phyloP scores from a whole-genome alignment of 2,113 vertebrate species.

The Microtus montanus region DNA sequence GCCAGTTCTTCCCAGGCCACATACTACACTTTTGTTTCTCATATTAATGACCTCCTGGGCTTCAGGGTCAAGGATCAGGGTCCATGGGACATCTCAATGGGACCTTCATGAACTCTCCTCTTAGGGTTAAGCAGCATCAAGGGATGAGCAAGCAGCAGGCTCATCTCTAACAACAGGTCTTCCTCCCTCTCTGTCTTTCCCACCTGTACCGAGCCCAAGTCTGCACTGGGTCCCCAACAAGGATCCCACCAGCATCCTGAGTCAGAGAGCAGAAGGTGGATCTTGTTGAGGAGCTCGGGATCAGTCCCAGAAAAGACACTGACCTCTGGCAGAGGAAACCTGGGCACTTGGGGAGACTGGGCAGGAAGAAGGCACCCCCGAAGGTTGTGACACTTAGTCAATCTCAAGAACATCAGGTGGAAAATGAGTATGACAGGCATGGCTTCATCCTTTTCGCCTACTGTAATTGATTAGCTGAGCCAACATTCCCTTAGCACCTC shows the following conservation, averaged over 20 bases:
- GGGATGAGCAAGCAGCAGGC: background rate
- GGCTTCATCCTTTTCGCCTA: conserved; percentile 43
- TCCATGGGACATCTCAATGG: background rate
- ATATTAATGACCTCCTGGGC: background rate
- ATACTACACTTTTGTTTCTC: background rate
- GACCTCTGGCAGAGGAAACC: background rate
- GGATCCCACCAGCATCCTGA: background rate
- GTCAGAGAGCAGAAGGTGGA: background rate
- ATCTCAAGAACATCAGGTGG: conserved; percentile 46
- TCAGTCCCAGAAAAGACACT: background rate
- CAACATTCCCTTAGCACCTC: conserved; percentile 46
- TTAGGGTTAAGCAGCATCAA: background rate
- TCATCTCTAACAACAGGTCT: background rate
- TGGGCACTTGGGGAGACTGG: background rate
- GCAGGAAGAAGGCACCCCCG: background rate
- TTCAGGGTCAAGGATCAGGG: background rate
- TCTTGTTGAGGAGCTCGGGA: background rate
- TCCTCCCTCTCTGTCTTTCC: background rate
- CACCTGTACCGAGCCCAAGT: background rate
- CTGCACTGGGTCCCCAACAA: background rate
- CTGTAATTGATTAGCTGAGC: conserved; percentile 55
- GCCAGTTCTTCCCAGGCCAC: background rate
- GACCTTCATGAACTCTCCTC: background rate
- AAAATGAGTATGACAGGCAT: conserved; percentile 15
- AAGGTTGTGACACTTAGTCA: background rate